Base-by-base conservation (phyloP, 1,140 invertebrate species). In the Xylocopa sonorina region DNA sequence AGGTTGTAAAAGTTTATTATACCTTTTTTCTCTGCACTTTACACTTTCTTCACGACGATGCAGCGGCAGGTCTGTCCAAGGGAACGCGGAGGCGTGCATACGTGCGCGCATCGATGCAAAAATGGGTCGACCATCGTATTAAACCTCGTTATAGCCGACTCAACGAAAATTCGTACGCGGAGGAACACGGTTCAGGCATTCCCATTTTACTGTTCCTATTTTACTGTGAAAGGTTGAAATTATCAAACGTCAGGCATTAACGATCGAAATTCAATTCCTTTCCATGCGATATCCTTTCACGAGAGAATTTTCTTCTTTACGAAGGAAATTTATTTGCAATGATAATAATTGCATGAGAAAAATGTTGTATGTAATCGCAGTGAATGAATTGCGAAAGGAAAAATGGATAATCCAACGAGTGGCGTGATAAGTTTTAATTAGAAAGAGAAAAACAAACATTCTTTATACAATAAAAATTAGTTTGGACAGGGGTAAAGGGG, bases 1-100 rank as follows among this genome's bases (percentile, higher is more conserved):
- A 24, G 14, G 21, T n/a, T 53, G n/a, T 68, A 53, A 53, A 68
- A 53, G 12, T 53, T 68, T 53, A 68, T 38, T 53, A 68, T 32
- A 3, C 32, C 38, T 68, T 68, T 67, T 67, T 18, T 62, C 18
- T 62, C 51, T 67, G 21, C 12, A 38, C 38, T 67, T 53, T 34
- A 68, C 50, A 68, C 29, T 53, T 68, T 51, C 32, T 53, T 68
- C 14, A 21, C 14, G n/a, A 5, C 16, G n/a, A 18, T 62, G n/a
- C n/a, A n/a, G n/a, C n/a, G n/a, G n/a, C 5, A 41, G 34, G 9
- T n/a, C 24, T n/a, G 34, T 62, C 34, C 41, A 5, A 16, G 12
- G 29, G 4, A 38, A 21, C 29, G 6, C 21, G 0, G 14, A 41
- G n/a, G 7, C 7, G 18, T 41, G n/a, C n/a, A n/a, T n/a, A 27